A percentile compares a stretch with the other conserved stretches of the same genome.
These are phyloP conservation scores for Pocillopora verrucosa DNA, from an alignment of 64 coral and sea anemone genomes.

Conservation along the genomic window DNA sequence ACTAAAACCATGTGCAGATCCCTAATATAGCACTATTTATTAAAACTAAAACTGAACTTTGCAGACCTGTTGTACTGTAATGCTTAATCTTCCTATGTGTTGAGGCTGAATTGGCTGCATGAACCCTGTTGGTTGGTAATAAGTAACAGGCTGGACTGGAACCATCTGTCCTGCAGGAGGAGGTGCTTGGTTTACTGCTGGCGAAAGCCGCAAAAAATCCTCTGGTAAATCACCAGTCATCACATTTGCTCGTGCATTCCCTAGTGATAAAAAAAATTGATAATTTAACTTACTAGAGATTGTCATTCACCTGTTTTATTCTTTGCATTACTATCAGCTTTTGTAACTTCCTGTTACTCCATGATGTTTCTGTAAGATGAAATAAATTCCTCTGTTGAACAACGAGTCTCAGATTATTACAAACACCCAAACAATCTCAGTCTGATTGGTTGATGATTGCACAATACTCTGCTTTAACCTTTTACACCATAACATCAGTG, in stretches of 20 bases:
- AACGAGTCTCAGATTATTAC: too few relatives aligned
- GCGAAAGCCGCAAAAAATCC: conserved; percentile 75
- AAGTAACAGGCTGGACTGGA: conserved; percentile 33
- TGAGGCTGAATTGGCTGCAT: conserved; percentile 56
- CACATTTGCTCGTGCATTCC: conserved; percentile 51
- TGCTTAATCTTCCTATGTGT: conserved; percentile 59
- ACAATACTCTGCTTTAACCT: too few relatives aligned
- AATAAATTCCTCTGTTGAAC: too few relatives aligned
- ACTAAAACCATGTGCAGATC: too few relatives aligned
- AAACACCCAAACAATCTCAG: too few relatives aligned
- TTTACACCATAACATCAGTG: too few relatives aligned
- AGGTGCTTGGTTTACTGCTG: conserved; percentile 23
- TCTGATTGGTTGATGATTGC: too few relatives aligned
- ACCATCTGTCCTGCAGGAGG: conserved; percentile 34
- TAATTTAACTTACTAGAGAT: neutral
- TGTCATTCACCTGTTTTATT: too few relatives aligned
- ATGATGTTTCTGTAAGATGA: too few relatives aligned
- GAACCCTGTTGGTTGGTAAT: conserved; percentile 63
- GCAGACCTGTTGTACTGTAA: conserved; percentile 89
- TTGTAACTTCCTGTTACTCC: too few relatives aligned
- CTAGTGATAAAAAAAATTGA: neutral
- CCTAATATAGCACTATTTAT: too few relatives aligned
- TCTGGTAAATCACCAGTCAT: conserved; percentile 97
- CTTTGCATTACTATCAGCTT: too few relatives aligned
- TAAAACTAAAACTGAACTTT: neutral